Evolutionary conservation across 1,140 invertebrate species (phyloP).

Genomic region (Holcopasites calliopsidis): DNA sequence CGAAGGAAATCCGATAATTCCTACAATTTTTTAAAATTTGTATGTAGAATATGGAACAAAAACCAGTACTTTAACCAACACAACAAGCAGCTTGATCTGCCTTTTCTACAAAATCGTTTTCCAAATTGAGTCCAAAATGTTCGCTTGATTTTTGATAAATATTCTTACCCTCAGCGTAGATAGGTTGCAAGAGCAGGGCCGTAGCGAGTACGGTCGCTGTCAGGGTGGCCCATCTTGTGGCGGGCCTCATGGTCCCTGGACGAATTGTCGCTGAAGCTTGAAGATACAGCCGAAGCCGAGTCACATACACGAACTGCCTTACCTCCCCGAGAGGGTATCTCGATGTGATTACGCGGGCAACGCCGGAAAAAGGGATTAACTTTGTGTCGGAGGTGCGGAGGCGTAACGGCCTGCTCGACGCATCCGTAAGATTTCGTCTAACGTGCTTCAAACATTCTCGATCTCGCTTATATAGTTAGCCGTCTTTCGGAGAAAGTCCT

Average conservation of each 20-base stretch:
- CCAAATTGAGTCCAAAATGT: too few species aligned
- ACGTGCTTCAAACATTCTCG: conserved; percentile 76
- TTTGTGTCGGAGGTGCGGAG: conserved; percentile 12
- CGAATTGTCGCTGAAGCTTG: conserved; percentile 5
- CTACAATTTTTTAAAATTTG: too few species aligned
- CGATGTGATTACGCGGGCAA: background rate
- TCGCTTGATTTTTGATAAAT: background rate
- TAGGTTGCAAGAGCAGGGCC: conserved; percentile 62
- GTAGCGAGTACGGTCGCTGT: conserved; percentile 67
- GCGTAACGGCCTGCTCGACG: conserved; percentile 65
- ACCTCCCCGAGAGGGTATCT: background rate
- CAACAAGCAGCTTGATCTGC: too few species aligned
- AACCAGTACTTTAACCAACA: too few species aligned
- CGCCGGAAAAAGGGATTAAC: background rate
- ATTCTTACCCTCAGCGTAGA: conserved; percentile 72
- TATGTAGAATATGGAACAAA: too few species aligned
- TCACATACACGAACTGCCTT: conserved; percentile 54
- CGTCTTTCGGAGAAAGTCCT: conserved; percentile 79
- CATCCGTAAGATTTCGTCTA: conserved; percentile 76
- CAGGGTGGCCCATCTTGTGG: conserved; percentile 66
- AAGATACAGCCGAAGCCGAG: conserved; percentile 25
- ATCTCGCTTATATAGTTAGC: conserved; percentile 78
- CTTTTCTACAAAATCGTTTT: too few species aligned
- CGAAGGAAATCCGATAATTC: too few species aligned
- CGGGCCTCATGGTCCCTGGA: conserved; percentile 62